Conservation (phyloP, 2,888 invertebrate species). For the Metacarcinus magister region DNA sequence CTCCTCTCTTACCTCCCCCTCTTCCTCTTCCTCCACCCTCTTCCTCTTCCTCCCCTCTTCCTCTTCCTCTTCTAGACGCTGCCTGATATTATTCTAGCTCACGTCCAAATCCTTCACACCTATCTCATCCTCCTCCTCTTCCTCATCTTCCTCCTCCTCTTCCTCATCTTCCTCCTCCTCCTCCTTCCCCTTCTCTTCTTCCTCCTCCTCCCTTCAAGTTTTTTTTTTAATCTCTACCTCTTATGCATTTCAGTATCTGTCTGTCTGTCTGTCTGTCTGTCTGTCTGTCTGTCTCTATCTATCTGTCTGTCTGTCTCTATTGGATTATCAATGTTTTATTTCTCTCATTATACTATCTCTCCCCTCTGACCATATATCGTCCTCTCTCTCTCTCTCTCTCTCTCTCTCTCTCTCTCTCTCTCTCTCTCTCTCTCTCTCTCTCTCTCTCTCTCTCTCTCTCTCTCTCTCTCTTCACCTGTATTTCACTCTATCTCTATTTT, state of each 20-base stretch:
- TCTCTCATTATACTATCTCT: background rate
- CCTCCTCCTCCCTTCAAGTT: background rate
- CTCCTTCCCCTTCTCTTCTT: background rate
- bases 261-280: background rate
- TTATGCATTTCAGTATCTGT: background rate
- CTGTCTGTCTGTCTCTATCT: background rate
- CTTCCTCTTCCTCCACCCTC: background rate
- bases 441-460: background rate
- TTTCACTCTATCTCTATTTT: background rate
- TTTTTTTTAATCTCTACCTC: background rate
- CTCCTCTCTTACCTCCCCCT: background rate
- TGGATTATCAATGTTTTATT: background rate
- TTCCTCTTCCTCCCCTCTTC: no score
- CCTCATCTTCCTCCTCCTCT: background rate
- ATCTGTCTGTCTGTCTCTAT: background rate
- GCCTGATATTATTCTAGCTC: background rate
- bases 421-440: background rate
- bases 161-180: slow-evolving; percentile 16
- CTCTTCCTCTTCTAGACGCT: background rate
- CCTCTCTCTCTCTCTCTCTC: background rate
- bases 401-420: background rate
- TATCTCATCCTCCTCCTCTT: background rate
- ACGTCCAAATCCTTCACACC: background rate
- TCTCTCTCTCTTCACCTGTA: background rate
- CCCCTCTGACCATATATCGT: background rate